Evolutionary conservation across 2,888 invertebrate genomes (phyloP).

Genomic region (Amiota mariae): DNA sequence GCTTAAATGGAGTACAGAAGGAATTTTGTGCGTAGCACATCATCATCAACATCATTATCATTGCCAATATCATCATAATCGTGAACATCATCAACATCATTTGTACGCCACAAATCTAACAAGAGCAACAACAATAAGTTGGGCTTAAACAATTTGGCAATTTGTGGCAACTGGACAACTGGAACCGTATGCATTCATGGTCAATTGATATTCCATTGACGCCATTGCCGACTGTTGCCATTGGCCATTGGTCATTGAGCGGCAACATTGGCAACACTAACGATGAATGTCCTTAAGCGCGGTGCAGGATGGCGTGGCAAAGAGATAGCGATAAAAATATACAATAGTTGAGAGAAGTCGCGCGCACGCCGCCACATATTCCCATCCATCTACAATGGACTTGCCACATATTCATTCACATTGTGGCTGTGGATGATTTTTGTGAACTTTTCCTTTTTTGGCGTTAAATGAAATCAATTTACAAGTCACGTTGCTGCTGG

Average conservation of each 20-base stretch:
- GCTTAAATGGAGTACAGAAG: too few relatives aligned
- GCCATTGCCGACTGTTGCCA: slow-evolving; percentile 54
- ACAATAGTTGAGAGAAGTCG: slow-evolving; percentile 34
- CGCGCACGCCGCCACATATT: slow-evolving; percentile 29
- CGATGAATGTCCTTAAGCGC: slow-evolving; percentile 63
- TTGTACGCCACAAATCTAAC: slow-evolving; percentile 52
- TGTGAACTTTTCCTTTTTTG: slow-evolving; percentile 58
- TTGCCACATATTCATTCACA: too few relatives aligned
- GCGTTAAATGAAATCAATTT: slow-evolving; percentile 71
- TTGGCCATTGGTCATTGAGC: slow-evolving; percentile 57
- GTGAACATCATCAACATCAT: slow-evolving; percentile 35
- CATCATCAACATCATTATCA: too few relatives aligned
- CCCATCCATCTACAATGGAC: not conserved
- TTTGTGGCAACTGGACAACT: slow-evolving; percentile 54
- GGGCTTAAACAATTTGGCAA: slow-evolving; percentile 52
- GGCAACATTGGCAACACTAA: slow-evolving; percentile 52
- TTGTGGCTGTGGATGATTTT: slow-evolving; percentile 46
- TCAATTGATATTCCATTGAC: slow-evolving; percentile 62
- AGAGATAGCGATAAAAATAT: slow-evolving; percentile 49
- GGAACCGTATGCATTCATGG: slow-evolving; percentile 28
- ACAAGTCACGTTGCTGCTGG: slow-evolving; percentile 72
- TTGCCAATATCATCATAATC: too few relatives aligned
- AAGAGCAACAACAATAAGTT: slow-evolving; percentile 11
- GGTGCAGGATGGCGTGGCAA: slow-evolving; percentile 44
- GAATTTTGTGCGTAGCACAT: too few relatives aligned